Evolutionary conservation across 2,113 vertebrate species (phyloP).

Genomic region (rat (Rattus norvegicus)): GRCr8 NC_086037.1:46719001-46719500

Average conservation of each 20-base stretch:
- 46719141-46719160: background rate
- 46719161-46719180: constrained; percentile 1
- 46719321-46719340: background rate
- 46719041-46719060: background rate
- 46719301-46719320: constrained; percentile 37
- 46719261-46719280: constrained; percentile 6
- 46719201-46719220: background rate
- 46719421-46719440: background rate
- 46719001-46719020: background rate
- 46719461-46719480: background rate
- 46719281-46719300: background rate
- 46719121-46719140: background rate
- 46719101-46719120: background rate
- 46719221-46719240: background rate
- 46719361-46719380: background rate
- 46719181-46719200: background rate
- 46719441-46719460: background rate
- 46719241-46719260: constrained; percentile 3
- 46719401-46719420: constrained; percentile 34
- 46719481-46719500: too few relatives aligned
- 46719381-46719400: background rate
- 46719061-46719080: background rate
- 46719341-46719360: constrained; percentile 3
- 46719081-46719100: background rate
- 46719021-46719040: background rate